These are phyloP conservation scores for Pseudachorutes palmiensis DNA, from an alignment of 1,140 invertebrate species.

Conservation along the genomic window DNA sequence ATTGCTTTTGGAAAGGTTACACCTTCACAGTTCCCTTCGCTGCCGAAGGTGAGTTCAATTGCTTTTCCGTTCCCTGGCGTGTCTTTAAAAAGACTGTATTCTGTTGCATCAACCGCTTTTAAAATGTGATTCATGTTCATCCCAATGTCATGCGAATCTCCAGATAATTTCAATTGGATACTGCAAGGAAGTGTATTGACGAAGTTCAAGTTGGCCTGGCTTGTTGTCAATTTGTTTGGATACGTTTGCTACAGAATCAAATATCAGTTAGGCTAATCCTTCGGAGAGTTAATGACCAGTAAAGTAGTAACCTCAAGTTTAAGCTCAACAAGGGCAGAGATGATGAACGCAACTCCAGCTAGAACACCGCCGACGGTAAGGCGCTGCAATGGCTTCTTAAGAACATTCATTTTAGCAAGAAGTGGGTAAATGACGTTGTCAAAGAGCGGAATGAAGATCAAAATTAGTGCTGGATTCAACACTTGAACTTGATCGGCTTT, in stretches of 20 bases:
- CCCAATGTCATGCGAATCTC: neutral
- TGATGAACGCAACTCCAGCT: constrained; percentile 72
- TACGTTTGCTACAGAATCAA: constrained; percentile 54
- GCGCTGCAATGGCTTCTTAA: constrained; percentile 62
- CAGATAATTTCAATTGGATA: neutral
- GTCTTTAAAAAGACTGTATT: no score
- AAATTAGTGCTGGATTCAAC: constrained; percentile 74
- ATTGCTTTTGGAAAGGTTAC: neutral
- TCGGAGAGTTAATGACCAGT: neutral
- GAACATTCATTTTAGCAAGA: constrained; percentile 42
- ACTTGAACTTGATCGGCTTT: constrained; percentile 88
- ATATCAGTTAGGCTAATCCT: neutral
- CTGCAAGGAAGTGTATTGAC: constrained; percentile 51
- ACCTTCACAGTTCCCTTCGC: no score
- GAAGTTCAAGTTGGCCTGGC: constrained; percentile 57
- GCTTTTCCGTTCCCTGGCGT: no score
- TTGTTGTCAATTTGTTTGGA: constrained; percentile 51
- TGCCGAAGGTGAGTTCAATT: no score
- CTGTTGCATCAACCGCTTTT: neutral
- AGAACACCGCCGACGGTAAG: constrained; percentile 71
- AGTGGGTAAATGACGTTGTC: constrained; percentile 53
- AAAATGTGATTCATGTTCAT: neutral
- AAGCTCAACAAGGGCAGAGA: constrained; percentile 76
- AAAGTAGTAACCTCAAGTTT: constrained; percentile 52
- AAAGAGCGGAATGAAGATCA: constrained; percentile 80